phyloP scores from a whole-genome alignment of 1,140 invertebrate genomes.

The Rhagoletis pomonella region DNA sequence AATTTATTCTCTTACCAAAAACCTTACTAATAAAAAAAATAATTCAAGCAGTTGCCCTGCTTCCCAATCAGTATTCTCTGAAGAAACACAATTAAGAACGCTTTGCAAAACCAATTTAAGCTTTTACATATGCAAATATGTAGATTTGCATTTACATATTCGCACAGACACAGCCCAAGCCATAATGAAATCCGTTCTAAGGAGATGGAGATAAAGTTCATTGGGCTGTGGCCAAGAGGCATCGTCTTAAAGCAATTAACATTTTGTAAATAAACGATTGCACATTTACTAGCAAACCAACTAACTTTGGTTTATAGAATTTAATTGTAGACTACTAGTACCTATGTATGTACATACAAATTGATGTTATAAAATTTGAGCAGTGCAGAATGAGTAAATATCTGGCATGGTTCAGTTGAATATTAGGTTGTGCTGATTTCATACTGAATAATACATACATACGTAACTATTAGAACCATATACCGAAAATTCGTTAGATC shows the following conservation, averaged over 20 bases:
- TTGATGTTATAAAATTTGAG: too few relatives aligned
- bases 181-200: background rate
- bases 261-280: too few relatives aligned
- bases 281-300: background rate
- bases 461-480: too few relatives aligned
- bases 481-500: too few relatives aligned
- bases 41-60: too few relatives aligned
- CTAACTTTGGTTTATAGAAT: background rate
- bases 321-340: background rate
- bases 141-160: background rate
- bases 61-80: too few relatives aligned
- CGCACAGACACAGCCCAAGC: background rate
- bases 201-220: background rate
- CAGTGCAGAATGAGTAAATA: too few relatives aligned
- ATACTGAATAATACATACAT: too few relatives aligned
- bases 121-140: background rate
- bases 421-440: too few relatives aligned
- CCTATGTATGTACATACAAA: background rate
- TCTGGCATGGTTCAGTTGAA: too few relatives aligned
- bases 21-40: background rate
- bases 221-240: background rate
- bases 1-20: background rate
- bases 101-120: background rate
- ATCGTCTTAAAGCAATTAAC: background rate
- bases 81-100: too few relatives aligned